Evolutionary conservation across 2,113 vertebrate genomes (phyloP), one percentile per base, ranked within the genome.

Genomic region (Prunella himalayana): DNA sequence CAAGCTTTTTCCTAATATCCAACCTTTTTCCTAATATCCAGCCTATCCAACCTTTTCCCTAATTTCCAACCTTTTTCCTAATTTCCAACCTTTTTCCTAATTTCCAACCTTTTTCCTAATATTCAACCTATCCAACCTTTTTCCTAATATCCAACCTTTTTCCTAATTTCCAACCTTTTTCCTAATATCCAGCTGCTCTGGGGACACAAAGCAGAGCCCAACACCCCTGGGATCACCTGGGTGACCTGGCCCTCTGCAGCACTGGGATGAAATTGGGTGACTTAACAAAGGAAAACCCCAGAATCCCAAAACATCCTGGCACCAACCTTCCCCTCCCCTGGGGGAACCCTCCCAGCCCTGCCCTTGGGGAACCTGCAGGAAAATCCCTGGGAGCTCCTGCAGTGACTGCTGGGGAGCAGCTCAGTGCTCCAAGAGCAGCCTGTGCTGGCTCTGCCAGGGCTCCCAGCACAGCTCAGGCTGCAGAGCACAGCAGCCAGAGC

Each of bases 331-430:
- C 5, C 27, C 37, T 51, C 11, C 71, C 20, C 28, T n/a, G 42
- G 11, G 51, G n/a, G n/a, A n/a, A n/a, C n/a, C n/a, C n/a, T n/a
- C 60, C 50, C 11, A 2, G 39, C 72, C 2, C 0, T 13, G 39
- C 30, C 64, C 83, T 51, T 0, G 4, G 33, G 21, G 37, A 78
- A 53, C 2, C 23, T 0, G 11, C 21, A 82, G 47, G 37, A 71
- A 33, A 44, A 57, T 44, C 51, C 20, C 25, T 37, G n/a, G n/a
- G n/a, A n/a, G n/a, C 5, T 31, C 11, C 33, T 33, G 21, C 25
- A 7, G 18, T 10, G 16, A 15, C 35, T 37, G 35, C 27, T 6
- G 45, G 24, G 25, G 71, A 63, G 22, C 70, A 76, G 54, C 54
- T 64, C 6, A 9, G 23, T 64, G 53, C 31, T 17, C 20, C 31